A percentile compares a stretch with the other conserved stretches of the same genome.
These are phyloP conservation scores for Notothenia rossii DNA, from an alignment of 2,113 vertebrate species.

Conservation along the genomic window DNA sequence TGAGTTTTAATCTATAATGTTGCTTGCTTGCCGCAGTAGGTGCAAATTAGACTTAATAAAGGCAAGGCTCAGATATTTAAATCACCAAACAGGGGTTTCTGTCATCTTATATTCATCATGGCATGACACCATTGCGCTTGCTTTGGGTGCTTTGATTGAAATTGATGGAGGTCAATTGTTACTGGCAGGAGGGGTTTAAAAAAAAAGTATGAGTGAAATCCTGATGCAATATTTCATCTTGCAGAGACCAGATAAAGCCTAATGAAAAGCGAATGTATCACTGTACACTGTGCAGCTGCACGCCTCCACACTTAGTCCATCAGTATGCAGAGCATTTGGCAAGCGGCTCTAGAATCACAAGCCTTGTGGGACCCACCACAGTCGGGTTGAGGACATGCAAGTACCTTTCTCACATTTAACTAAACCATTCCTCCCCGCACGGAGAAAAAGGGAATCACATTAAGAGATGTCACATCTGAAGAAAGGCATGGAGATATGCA, in stretches of 20 bases:
- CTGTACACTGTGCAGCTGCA: conserved; percentile 41
- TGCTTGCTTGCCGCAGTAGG: conserved; percentile 18
- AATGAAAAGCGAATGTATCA: conserved; percentile 55
- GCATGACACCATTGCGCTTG: conserved; percentile 30
- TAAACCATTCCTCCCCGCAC: conserved; percentile 48
- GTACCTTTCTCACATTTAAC: conserved; percentile 66
- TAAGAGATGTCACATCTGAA: conserved; percentile 65
- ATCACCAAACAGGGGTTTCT: conserved; percentile 51
- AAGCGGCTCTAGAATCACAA: conserved; percentile 54
- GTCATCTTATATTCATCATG: conserved; percentile 57
- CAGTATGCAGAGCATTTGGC: conserved; percentile 68
- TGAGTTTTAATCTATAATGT: conserved; percentile 32
- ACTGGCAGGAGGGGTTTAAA: conserved; percentile 44
- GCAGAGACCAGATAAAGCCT: conserved; percentile 46
- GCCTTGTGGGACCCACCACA: conserved; percentile 62
- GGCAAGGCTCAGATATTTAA: conserved; percentile 50
- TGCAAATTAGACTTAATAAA: conserved; percentile 53
- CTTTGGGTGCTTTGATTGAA: conserved; percentile 40
- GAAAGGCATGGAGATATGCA: conserved; percentile 52
- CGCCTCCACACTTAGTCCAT: conserved; percentile 63
- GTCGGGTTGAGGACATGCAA: conserved; percentile 58
- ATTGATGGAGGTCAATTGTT: conserved; percentile 61
- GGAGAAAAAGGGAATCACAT: conserved; percentile 21
- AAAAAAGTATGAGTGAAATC: conserved; percentile 60
- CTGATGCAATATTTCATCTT: conserved; percentile 69